Evolutionary conservation across 2,888 invertebrate species (phyloP).

Genomic region (Eueremaeus valkanovi): DNA sequence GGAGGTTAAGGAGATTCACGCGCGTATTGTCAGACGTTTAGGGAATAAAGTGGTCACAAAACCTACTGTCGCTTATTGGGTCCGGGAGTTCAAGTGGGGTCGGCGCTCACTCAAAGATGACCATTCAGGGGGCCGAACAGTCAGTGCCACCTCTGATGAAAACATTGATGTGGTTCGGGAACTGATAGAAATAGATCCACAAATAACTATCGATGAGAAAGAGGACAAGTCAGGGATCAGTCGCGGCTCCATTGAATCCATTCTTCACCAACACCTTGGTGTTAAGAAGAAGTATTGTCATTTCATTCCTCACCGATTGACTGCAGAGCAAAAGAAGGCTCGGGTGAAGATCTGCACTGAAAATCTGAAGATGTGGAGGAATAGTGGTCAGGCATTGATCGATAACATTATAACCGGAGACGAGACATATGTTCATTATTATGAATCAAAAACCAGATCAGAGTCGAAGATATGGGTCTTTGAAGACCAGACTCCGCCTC

Average conservation of each 20-base stretch:
- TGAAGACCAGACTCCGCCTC: constrained; percentile 26
- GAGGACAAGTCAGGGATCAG: not conserved
- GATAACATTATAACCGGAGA: constrained; percentile 24
- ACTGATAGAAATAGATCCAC: not conserved
- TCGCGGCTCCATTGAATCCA: not conserved
- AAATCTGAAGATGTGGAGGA: constrained; percentile 26
- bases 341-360: constrained; percentile 13
- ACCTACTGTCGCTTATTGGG: not conserved
- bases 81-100: constrained; percentile 31
- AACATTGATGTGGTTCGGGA: not conserved
- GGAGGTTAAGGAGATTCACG: not conserved
- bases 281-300: constrained; percentile 34
- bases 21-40: not conserved
- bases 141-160: not conserved
- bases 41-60: not conserved
- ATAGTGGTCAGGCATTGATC: not conserved
- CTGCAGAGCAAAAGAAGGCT: constrained; percentile 24
- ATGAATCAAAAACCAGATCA: not conserved
- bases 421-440: constrained; percentile 36
- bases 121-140: constrained; percentile 30
- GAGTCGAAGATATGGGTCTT: constrained; percentile 35
- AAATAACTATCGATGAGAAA: not conserved
- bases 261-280: constrained; percentile 11
- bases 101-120: constrained; percentile 35
- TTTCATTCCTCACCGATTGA: constrained; percentile 26